Evolutionary conservation across 2,113 vertebrate genomes (phyloP).

Genomic region (Sakesphorus luctuosus): DNA sequence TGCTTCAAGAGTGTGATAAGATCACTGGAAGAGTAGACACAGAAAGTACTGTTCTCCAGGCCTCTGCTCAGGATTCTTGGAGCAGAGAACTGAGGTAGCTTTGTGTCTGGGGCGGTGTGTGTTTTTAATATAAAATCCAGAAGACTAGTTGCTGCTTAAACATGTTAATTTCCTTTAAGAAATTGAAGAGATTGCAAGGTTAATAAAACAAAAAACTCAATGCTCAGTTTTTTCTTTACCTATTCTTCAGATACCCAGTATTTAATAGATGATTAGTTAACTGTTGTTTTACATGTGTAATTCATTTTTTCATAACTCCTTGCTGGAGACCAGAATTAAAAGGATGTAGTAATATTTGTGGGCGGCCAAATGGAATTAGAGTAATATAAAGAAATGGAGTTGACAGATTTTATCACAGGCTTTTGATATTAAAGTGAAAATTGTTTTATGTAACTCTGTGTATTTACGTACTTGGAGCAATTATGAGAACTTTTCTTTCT

Average conservation of each 20-base stretch:
- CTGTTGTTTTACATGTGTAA: not conserved
- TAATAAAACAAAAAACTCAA: not conserved
- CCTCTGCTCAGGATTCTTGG: not conserved
- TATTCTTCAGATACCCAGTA: not conserved
- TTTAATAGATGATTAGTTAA: not conserved
- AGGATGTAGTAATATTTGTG: not conserved
- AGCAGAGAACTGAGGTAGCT: not conserved
- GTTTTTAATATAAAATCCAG: not conserved
- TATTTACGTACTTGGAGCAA: not conserved
- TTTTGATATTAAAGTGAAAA: conserved; percentile 4
- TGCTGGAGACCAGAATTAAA: conserved; percentile 2
- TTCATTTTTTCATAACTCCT: not conserved
- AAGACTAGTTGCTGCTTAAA: not conserved
- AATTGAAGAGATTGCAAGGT: not conserved
- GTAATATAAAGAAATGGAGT: not conserved
- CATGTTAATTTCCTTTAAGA: not conserved
- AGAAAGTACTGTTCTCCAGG: not conserved
- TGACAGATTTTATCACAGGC: not conserved
- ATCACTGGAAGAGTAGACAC: not conserved
- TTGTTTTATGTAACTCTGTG: not conserved
- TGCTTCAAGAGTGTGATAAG: not conserved
- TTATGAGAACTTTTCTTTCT: not conserved
- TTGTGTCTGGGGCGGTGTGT: not conserved
- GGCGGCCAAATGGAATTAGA: not conserved
- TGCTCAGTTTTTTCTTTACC: not conserved